Percentiles rank a stretch among this genome's conserved stretches.
Evolutionary conservation across 2,888 invertebrate genomes (phyloP).

Genomic region (Mythimna ferrago): DNA sequence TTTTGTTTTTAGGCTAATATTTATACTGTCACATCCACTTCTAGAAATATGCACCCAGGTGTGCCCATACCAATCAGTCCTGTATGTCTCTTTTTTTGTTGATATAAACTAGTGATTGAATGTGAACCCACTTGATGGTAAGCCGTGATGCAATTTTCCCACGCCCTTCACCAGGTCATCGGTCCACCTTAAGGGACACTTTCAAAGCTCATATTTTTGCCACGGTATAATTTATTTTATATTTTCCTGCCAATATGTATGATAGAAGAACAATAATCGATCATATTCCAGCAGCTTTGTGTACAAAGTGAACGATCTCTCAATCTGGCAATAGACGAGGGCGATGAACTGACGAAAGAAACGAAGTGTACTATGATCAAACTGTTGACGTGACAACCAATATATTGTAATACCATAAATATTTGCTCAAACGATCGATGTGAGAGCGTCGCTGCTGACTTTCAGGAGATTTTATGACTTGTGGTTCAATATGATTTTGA

Average conservation of each 20-base stretch:
- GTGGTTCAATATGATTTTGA: neutral
- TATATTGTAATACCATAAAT: slow-evolving; percentile 22
- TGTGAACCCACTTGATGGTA: too few species aligned
- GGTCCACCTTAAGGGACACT: neutral
- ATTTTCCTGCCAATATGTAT: neutral
- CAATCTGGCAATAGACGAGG: slow-evolving; percentile 5
- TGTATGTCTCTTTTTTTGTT: too few species aligned
- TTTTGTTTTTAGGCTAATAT: too few species aligned
- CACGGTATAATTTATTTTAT: too few species aligned
- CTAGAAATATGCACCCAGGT: too few species aligned
- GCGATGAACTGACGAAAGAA: slow-evolving; percentile 10
- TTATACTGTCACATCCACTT: too few species aligned
- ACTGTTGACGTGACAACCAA: slow-evolving; percentile 7
- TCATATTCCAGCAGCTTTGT: slow-evolving; percentile 3
- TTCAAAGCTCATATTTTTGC: neutral
- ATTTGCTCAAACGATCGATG: slow-evolving; percentile 7
- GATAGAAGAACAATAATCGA: neutral
- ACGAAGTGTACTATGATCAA: neutral
- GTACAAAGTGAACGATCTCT: slow-evolving; percentile 7
- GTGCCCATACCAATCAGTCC: too few species aligned
- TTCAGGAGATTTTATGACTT: slow-evolving; percentile 1
- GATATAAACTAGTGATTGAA: too few species aligned
- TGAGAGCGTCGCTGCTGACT: neutral
- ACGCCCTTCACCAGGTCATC: neutral
- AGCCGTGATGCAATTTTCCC: too few species aligned